These are phyloP conservation scores for Athrips mouffetella DNA, from an alignment of 2,888 invertebrate species.

Conservation along the genomic window DNA sequence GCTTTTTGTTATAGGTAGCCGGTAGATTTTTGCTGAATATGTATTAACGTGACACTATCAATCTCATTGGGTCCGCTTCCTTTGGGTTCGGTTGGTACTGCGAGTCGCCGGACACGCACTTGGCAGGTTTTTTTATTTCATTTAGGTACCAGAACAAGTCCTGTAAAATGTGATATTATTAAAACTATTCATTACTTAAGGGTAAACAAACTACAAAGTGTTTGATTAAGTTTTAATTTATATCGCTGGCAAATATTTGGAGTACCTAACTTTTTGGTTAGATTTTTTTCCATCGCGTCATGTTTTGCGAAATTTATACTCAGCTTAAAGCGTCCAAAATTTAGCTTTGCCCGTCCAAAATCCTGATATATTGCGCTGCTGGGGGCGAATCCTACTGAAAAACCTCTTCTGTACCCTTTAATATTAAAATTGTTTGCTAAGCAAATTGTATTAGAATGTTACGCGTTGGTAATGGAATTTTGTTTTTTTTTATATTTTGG, in stretches of 20 bases:
- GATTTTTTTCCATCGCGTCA: conserved; percentile 65
- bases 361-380: conserved; percentile 81
- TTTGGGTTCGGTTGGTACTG: too few relatives aligned
- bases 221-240: conserved; percentile 14
- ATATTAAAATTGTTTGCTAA: conserved; percentile 50
- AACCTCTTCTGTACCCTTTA: conserved; percentile 52
- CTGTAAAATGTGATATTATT: too few relatives aligned
- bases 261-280: conserved; percentile 52
- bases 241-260: conserved; percentile 28
- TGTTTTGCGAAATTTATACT: conserved; percentile 74
- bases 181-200: too few relatives aligned
- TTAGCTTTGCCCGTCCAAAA: conserved; percentile 81
- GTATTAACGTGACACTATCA: too few relatives aligned
- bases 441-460: conserved; percentile 32
- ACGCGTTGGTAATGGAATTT: background rate
- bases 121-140: too few relatives aligned
- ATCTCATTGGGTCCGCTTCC: too few relatives aligned
- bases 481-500: too few relatives aligned
- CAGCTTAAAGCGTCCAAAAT: conserved; percentile 77
- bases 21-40: too few relatives aligned
- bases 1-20: too few relatives aligned
- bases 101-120: too few relatives aligned
- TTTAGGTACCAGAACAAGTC: too few relatives aligned
- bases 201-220: conserved; percentile 2
- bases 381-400: conserved; percentile 54